Base-by-base conservation (phyloP, 2,113 vertebrate genomes). In the Octodon degus region DNA sequence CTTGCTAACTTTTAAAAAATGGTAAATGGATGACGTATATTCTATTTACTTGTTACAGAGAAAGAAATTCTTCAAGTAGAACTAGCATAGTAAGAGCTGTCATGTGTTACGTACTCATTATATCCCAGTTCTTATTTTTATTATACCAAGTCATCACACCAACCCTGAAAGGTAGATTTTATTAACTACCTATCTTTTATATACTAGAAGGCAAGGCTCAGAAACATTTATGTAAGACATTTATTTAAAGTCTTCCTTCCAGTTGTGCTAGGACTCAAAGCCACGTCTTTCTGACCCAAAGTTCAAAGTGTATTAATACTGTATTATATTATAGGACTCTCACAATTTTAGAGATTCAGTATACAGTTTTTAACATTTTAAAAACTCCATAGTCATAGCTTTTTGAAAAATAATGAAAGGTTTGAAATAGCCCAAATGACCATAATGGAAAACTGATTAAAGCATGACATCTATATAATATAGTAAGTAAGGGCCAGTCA, bases 1-100 rank as follows among this genome's bases (percentile, higher is more conserved):
- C 14, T 88, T 37, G 22, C n/a, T 88, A 63, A 89, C 74, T 79
- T 50, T 95, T 40, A 96, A 86, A 88, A 96, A 93, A 91, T 50
- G 40, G 43, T 60, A 80, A 86, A 74, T 85, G 37, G 17, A 91
- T 60, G 79, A 80, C 53, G 13, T 74, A 40, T 79, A 81, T 50
- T 74, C 47, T 80, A 72, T 25, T 89, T 22, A 74, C 55, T 91
- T 89, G 65, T 85, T 93, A 91, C 13, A 89, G 37, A 90, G 22
- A 90, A 93, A 68, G 13, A 63, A 89, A 74, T 34, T 34, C 25
- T 89, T 85, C 63, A 81, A 3, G 25, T 40, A 79, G 62, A 77
- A 11, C 13, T 30, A 65, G 50, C 40, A 53, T 53, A 82, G 53
- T 40, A 91, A 74, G 0, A 91, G 63, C 17, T 65, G 7, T 25